Evolutionary conservation across 2,888 invertebrate species (phyloP), one percentile per base, ranked within the genome.

Genomic region (Hypsopygia costalis): DNA sequence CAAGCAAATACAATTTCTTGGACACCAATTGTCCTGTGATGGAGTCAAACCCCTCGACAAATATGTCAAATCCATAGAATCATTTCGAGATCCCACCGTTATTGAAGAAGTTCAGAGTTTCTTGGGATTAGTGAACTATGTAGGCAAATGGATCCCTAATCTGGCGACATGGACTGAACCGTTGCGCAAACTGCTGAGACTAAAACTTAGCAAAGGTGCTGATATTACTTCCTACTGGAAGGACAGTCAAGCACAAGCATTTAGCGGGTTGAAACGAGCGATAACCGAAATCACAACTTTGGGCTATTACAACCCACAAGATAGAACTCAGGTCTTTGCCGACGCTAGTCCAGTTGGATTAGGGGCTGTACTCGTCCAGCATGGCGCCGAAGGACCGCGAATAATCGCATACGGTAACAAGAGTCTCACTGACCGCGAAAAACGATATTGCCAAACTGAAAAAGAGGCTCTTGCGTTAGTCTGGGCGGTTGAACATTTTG

Each of bases 91-190:
- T 1, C 59, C 58, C 0, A 40, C 4, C 6, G 49, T 42, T 0
- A 40, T 58, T 3, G 53, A 40, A 8, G 62, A 62, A 34, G 1
- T 62, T 0, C 58, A 58, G 40, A 66, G 63, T 20, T 62, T 64
- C 37, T 16, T 62, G 1, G 62, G 61, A 0, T 16, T 64, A 0
- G 40, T 60, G 1, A 63, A 59, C 34, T 63, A 38, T n/a, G n/a
- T n/a, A n/a, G n/a, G n/a, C n/a, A n/a, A n/a, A n/a, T n/a, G n/a
- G n/a, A n/a, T n/a, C n/a, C 56, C 54, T 0, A 41, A 60, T 36
- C 8, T 53, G 5, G 43, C 55, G 0, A 57, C 56, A 0, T 5
- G 25, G 0, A 54, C 53, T 10, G 59, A 58, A 34, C 58, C 58
- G 3, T n/a, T 59, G 0, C 40, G 41, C n/a, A 2, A 49, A 40